These are phyloP conservation scores for Rhagoletis pomonella DNA, from an alignment of 1,140 invertebrate genomes.

Conservation along the genomic window DNA sequence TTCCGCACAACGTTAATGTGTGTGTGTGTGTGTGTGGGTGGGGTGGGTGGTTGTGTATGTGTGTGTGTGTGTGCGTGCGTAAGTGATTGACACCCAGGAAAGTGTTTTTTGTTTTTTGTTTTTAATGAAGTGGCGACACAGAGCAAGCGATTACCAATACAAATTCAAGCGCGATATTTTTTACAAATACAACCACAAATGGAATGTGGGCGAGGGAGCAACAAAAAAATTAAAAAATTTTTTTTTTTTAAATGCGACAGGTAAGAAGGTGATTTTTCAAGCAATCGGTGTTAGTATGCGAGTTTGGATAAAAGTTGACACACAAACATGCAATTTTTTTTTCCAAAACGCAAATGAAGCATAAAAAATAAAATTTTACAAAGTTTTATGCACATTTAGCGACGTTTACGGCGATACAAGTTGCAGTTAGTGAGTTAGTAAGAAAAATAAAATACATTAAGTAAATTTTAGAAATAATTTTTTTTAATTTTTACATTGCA, in stretches of 20 bases:
- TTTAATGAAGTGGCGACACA: background rate
- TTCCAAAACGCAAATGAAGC: conserved; percentile 33
- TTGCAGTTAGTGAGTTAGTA: background rate
- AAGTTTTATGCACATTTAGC: conserved; percentile 8
- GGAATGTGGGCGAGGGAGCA: background rate
- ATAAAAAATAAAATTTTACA: conserved; percentile 11
- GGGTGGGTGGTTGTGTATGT: background rate
- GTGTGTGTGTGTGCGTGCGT: background rate
- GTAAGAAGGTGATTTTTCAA: too few relatives aligned
- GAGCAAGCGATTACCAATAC: background rate
- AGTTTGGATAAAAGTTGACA: background rate
- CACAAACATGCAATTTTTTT: background rate
- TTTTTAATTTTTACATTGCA: background rate
- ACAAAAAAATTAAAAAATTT: background rate
- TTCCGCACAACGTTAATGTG: conserved; percentile 63
- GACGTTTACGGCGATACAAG: background rate
- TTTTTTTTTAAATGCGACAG: background rate
- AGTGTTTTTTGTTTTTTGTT: background rate
- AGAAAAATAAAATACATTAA: background rate
- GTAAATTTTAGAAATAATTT: background rate
- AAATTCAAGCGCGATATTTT: background rate
- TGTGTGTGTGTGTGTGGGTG: background rate
- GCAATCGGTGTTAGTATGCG: background rate
- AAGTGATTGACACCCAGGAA: background rate
- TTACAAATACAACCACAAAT: background rate